Conservation (phyloP, 1,140 invertebrate genomes). For the Homarus americanus region DNA sequence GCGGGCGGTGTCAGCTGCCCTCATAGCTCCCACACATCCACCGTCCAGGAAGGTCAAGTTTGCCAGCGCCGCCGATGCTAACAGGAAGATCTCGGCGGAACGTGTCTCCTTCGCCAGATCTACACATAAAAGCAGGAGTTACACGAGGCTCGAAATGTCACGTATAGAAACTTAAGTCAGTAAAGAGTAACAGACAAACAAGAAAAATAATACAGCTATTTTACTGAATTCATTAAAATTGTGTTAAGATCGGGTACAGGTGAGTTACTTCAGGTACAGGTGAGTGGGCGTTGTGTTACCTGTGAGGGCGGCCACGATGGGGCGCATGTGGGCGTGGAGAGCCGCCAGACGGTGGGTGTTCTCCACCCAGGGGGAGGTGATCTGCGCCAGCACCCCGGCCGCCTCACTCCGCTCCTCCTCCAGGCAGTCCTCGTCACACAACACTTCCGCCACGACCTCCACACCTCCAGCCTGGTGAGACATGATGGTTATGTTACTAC, state of each 20-base stretch:
- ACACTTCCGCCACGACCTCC: slow-evolving; percentile 82
- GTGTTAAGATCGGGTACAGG: background rate
- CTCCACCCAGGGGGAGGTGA: slow-evolving; percentile 91
- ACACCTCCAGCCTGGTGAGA: slow-evolving; percentile 83
- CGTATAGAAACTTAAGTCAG: too few relatives aligned
- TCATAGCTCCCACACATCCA: slow-evolving; percentile 83
- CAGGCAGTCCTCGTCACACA: slow-evolving; percentile 86
- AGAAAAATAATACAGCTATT: too few relatives aligned
- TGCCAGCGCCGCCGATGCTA: slow-evolving; percentile 90
- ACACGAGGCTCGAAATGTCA: too few relatives aligned
- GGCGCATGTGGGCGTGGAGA: slow-evolving; percentile 81
- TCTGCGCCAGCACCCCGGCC: slow-evolving; percentile 90
- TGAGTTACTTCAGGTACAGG: too few relatives aligned
- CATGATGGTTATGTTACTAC: slow-evolving; percentile 1
- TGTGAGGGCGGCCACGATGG: slow-evolving; percentile 82
- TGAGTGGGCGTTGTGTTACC: background rate
- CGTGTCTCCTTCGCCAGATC: slow-evolving; percentile 83
- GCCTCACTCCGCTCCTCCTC: slow-evolving; percentile 88
- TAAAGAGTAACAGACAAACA: too few relatives aligned
- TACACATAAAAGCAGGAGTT: too few relatives aligned
- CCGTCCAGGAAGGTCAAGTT: slow-evolving; percentile 90
- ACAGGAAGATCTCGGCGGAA: slow-evolving; percentile 87
- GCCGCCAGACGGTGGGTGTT: slow-evolving; percentile 84
- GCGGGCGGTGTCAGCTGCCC: slow-evolving; percentile 79
- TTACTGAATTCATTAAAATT: background rate